Percentiles rank a stretch among this genome's conserved stretches.
Conservation (phyloP, 2,888 invertebrate species). For the Acrobeloides nanus region DNA sequence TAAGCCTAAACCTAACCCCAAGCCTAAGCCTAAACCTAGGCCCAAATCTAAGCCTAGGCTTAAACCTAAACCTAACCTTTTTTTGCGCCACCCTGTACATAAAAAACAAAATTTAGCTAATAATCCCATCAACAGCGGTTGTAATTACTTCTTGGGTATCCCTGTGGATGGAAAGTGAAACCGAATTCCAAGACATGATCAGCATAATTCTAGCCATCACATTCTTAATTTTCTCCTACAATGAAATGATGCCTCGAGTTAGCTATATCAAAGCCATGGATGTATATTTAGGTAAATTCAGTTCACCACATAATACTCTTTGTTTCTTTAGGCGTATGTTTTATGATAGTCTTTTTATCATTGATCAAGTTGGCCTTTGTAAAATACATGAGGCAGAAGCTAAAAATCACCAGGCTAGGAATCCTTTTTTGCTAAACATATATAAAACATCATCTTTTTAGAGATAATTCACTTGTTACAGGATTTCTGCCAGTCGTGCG, state of each 20-base stretch:
- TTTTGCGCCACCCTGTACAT: too few species aligned
- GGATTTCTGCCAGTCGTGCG: slow-evolving; percentile 42
- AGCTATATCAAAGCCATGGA: slow-evolving; percentile 50
- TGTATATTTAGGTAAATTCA: slow-evolving; percentile 26
- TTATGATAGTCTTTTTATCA: slow-evolving; percentile 51
- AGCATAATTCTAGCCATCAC: slow-evolving; percentile 51
- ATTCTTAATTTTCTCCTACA: slow-evolving; percentile 51
- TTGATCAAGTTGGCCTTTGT: slow-evolving; percentile 51
- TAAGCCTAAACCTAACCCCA: too few species aligned
- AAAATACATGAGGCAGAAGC: slow-evolving; percentile 49
- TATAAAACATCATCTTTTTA: slow-evolving; percentile 14
- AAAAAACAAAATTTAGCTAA: too few species aligned
- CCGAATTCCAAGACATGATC: slow-evolving; percentile 47
- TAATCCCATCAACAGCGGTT: slow-evolving; percentile 52
- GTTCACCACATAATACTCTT: background rate
- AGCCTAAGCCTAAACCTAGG: too few species aligned
- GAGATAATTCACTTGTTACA: slow-evolving; percentile 45
- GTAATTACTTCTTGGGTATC: slow-evolving; percentile 53
- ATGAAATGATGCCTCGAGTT: slow-evolving; percentile 53
- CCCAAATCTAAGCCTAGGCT: too few species aligned
- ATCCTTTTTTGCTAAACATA: slow-evolving; percentile 5
- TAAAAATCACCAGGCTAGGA: slow-evolving; percentile 23
- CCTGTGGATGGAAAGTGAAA: slow-evolving; percentile 53
- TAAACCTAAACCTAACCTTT: too few species aligned
- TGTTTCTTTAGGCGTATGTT: slow-evolving; percentile 37